Conservation (phyloP, 2,113 vertebrate species). For the Sylvietta virens region DNA sequence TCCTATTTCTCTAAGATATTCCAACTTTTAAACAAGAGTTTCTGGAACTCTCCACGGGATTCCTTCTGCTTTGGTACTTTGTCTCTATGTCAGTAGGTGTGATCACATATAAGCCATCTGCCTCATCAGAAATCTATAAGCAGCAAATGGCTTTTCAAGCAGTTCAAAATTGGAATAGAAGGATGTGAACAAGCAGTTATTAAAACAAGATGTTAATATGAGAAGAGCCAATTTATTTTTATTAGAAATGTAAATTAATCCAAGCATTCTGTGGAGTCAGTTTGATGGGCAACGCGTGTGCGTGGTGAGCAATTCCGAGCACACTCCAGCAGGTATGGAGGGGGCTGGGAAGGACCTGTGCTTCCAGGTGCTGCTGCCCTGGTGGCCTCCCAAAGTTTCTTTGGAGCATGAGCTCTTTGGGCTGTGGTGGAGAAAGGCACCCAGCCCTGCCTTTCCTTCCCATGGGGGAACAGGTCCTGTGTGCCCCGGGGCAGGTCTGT, state of each 20-base stretch:
- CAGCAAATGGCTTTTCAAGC: conserved; percentile 57
- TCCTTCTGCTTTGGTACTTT: conserved; percentile 43
- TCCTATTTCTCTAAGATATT: background rate
- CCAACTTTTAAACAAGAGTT: background rate
- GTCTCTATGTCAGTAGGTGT: conserved; percentile 64
- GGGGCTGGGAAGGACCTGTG: background rate
- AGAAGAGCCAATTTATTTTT: conserved; percentile 46
- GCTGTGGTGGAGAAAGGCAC: background rate
- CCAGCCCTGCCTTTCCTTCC: background rate
- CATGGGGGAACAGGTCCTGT: accelerated
- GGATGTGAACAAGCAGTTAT: conserved; percentile 60
- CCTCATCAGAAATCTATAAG: conserved; percentile 60
- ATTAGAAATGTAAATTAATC: conserved; percentile 1
- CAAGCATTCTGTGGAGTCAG: conserved; percentile 4
- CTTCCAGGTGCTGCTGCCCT: background rate
- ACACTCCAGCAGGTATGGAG: background rate
- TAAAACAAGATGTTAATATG: conserved; percentile 58
- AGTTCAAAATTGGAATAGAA: conserved; percentile 55
- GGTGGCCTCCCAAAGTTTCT: background rate
- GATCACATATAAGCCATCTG: conserved; percentile 68
- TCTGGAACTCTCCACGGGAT: conserved; percentile 8
- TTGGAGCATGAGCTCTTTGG: background rate
- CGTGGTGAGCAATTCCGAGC: background rate
- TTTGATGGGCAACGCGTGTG: background rate
- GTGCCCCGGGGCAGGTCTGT: background rate